A percentile compares a stretch with the other conserved stretches of the same genome.
Conservation (phyloP, 2,113 vertebrate genomes). For the Crotalus horridus region DNA sequence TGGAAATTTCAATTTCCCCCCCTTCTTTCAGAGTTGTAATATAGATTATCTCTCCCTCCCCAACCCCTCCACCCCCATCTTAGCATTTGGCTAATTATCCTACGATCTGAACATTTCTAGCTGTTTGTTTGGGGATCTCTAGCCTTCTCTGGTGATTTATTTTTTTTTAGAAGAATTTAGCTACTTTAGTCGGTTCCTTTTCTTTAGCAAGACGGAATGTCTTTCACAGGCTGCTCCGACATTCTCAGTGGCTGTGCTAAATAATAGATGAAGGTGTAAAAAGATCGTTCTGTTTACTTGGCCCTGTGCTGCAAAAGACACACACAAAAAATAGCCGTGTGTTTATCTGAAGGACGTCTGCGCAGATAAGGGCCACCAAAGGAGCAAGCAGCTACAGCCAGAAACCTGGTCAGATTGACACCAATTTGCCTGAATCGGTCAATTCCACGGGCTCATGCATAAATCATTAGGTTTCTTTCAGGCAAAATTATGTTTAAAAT, state of each 20-base stretch:
- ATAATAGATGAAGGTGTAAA: conserved; percentile 74
- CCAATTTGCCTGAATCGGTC: neutral
- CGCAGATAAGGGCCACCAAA: neutral
- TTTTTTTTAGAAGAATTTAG: neutral
- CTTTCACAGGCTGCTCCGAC: conserved; percentile 70
- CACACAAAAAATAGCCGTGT: neutral
- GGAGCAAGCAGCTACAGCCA: neutral
- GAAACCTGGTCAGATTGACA: neutral
- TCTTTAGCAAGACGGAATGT: conserved; percentile 67
- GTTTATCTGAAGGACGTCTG: neutral
- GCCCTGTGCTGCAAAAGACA: conserved; percentile 52
- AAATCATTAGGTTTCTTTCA: neutral
- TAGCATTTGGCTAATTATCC: neutral
- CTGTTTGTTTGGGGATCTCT: neutral
- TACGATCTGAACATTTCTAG: neutral
- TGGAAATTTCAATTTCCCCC: neutral
- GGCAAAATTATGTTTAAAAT: neutral
- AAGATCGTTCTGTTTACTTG: conserved; percentile 56
- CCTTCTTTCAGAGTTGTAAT: neutral
- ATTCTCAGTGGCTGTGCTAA: conserved; percentile 74
- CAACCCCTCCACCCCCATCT: fast-evolving
- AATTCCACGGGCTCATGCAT: neutral
- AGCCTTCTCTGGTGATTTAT: neutral
- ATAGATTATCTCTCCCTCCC: neutral
- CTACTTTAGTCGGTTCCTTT: neutral